These are phyloP conservation scores for Corythoichthys intestinalis DNA, from an alignment of 2,113 vertebrate genomes.

Conservation along the genomic window DNA sequence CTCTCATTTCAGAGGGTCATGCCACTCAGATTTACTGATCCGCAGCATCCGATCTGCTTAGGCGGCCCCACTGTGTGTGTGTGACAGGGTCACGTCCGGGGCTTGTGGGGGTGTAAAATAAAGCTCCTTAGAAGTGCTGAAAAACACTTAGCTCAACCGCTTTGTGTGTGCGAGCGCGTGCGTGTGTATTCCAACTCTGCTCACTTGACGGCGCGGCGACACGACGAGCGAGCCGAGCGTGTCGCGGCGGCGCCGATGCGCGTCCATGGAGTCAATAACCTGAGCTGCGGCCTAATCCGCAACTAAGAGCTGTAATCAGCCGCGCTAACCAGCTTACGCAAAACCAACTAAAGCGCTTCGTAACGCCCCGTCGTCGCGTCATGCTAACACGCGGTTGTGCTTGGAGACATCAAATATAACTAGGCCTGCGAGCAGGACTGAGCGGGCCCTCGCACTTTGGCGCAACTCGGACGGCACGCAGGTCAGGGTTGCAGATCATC, in stretches of 20 bases:
- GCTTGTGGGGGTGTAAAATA: conserved; percentile 35
- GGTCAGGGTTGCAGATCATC: no score
- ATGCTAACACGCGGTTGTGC: conserved; percentile 13
- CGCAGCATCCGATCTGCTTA: conserved; percentile 67
- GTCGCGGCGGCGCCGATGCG: neutral
- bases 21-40: conserved; percentile 61
- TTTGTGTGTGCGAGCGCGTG: conserved; percentile 50
- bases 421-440: neutral
- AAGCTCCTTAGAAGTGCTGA: conserved; percentile 58
- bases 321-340: conserved; percentile 41
- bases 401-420: conserved; percentile 7
- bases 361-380: conserved; percentile 30
- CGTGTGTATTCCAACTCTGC: conserved; percentile 39
- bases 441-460: no score
- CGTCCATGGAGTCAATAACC: conserved; percentile 39
- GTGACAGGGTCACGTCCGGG: conserved; percentile 55
- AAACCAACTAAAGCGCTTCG: conserved; percentile 49
- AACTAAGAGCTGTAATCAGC: conserved; percentile 45
- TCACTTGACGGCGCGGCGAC: neutral
- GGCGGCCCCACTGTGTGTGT: conserved; percentile 45
- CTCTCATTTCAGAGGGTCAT: conserved; percentile 41
- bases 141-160: conserved; percentile 56
- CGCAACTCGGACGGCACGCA: no score
- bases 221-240: neutral
- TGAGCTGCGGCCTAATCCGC: conserved; percentile 25